These are phyloP conservation scores for Coranthus polyacanthus DNA, from an alignment of 2,797 vertebrate genomes.

Conservation along the genomic window DNA sequence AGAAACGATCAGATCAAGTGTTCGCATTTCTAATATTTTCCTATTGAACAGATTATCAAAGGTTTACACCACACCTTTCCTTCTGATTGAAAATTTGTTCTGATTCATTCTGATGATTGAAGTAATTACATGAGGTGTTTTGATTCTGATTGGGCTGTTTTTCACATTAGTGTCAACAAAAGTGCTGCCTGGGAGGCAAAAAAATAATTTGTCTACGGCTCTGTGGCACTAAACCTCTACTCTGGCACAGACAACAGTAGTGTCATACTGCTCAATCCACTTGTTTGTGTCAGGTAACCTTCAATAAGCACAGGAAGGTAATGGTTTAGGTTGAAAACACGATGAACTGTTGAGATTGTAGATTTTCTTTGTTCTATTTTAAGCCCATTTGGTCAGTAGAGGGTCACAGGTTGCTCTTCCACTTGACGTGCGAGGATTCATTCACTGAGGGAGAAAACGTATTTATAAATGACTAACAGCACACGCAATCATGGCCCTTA, in stretches of 20 bases:
- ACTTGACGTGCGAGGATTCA: conserved; percentile 44
- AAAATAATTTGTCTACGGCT: not conserved
- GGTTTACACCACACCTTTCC: too few relatives aligned
- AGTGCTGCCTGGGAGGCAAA: not conserved
- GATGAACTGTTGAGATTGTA: not conserved
- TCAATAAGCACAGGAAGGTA: not conserved
- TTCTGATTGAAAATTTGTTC: too few relatives aligned
- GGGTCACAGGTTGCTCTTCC: conserved; percentile 78
- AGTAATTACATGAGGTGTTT: not conserved
- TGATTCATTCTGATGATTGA: not conserved
- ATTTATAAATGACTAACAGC: too few relatives aligned
- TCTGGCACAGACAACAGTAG: not conserved
- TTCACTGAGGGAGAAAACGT: conserved; percentile 44
- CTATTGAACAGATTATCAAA: too few relatives aligned
- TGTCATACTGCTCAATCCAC: too few relatives aligned
- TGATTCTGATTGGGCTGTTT: too few relatives aligned
- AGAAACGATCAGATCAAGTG: too few relatives aligned
- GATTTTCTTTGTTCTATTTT: not conserved
- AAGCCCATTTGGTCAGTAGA: not conserved
- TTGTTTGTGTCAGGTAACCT: too few relatives aligned
- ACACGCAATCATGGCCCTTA: not conserved
- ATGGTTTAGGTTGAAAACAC: too few relatives aligned
- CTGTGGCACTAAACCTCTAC: not conserved
- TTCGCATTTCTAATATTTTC: too few relatives aligned
- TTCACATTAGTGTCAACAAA: not conserved